These are phyloP conservation scores for Chalcosyrphus nemorum DNA, from an alignment of 2,888 invertebrate species.

Conservation along the genomic window DNA sequence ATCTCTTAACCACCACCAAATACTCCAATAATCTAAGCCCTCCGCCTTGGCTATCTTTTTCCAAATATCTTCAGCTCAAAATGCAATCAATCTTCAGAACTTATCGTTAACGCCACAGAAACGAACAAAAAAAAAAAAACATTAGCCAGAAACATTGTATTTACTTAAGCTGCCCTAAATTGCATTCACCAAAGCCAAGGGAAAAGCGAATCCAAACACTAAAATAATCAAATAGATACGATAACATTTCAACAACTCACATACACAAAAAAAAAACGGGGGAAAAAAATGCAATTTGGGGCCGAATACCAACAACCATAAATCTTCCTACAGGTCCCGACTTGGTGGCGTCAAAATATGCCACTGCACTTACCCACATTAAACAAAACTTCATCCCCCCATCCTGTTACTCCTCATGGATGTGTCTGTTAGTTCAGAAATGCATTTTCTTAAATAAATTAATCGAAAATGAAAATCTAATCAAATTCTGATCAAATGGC, in stretches of 20 bases:
- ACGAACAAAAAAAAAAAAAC: slow-evolving; percentile 59
- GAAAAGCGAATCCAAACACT: slow-evolving; percentile 4
- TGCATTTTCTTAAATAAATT: slow-evolving; percentile 54
- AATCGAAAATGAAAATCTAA: slow-evolving; percentile 71
- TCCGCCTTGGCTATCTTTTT: slow-evolving; percentile 1
- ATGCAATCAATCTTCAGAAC: slow-evolving; percentile 58
- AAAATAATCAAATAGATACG: slow-evolving; percentile 52
- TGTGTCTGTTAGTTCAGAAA: slow-evolving; percentile 2
- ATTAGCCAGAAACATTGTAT: slow-evolving; percentile 40
- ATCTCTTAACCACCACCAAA: not conserved
- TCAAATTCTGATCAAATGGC: slow-evolving; percentile 73
- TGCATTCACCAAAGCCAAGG: slow-evolving; percentile 14
- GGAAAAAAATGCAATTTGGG: slow-evolving; percentile 36
- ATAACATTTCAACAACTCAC: slow-evolving; percentile 53
- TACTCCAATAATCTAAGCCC: slow-evolving; percentile 26
- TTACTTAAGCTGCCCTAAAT: slow-evolving; percentile 60
- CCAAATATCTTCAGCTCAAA: slow-evolving; percentile 43
- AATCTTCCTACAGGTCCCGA: slow-evolving; percentile 68
- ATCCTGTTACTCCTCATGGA: not conserved
- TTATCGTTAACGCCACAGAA: slow-evolving; percentile 62
- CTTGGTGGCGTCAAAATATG: slow-evolving; percentile 72
- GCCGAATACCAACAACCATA: slow-evolving; percentile 46
- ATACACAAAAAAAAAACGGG: not conserved
- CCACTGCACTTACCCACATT: slow-evolving; percentile 67
- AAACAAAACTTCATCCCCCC: slow-evolving; percentile 53